Conservation (phyloP, 1,140 invertebrate genomes). For the Drosophila pandora region DNA sequence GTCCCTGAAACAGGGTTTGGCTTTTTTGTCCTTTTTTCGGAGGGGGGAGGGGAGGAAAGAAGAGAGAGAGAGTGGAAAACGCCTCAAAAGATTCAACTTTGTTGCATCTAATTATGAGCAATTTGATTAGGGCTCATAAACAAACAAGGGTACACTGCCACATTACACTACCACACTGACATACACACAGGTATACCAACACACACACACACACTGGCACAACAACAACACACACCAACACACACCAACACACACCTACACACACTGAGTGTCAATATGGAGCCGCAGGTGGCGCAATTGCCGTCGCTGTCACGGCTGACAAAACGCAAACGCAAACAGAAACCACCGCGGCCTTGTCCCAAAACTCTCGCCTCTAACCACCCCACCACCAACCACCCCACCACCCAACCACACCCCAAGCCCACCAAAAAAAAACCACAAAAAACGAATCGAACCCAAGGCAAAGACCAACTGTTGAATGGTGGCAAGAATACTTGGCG, state of each 20-base stretch:
- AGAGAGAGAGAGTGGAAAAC: constrained; percentile 13
- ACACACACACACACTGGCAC: constrained; percentile 1
- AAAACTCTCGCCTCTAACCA: constrained; percentile 22
- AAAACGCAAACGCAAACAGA: constrained; percentile 78
- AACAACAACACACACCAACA: neutral
- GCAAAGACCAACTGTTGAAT: constrained; percentile 68
- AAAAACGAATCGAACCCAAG: constrained; percentile 21
- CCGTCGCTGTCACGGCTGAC: constrained; percentile 68
- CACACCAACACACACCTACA: neutral
- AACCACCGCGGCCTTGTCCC: constrained; percentile 68
- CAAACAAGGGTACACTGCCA: constrained; percentile 40
- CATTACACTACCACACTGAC: neutral
- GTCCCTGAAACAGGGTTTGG: too few species aligned
- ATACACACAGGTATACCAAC: neutral
- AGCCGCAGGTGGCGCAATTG: constrained; percentile 71
- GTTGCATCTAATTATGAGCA: constrained; percentile 68
- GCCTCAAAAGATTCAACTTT: constrained; percentile 53
- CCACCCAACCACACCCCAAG: neutral
- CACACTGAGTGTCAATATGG: constrained; percentile 66
- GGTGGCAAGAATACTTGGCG: constrained; percentile 29
- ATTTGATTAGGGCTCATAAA: constrained; percentile 63
- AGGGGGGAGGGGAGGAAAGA: too few species aligned
- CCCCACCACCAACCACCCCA: neutral
- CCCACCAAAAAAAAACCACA: neutral
- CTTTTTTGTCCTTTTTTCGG: too few species aligned